Base-by-base conservation (phyloP, 2,797 vertebrate species). In the Hipposideros larvatus region DNA sequence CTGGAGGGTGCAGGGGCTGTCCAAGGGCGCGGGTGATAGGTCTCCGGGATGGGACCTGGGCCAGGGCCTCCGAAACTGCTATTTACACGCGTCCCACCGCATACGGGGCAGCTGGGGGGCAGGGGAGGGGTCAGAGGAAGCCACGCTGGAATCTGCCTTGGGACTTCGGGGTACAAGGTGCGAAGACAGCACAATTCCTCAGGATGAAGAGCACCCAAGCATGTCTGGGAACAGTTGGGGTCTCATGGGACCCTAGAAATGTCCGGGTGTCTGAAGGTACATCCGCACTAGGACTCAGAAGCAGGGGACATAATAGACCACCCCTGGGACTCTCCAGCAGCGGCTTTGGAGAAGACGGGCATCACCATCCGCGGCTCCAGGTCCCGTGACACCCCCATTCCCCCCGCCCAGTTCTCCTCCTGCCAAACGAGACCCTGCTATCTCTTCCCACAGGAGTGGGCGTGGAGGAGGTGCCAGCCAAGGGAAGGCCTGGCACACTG, bases 311-410 rank as follows among this genome's bases (percentile, higher is more conserved):
- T 37, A 18, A 59, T 31, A 15, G 7, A 41, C 9, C 21, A 80
- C 14, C 51, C n/a, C 37, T 19, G 37, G 28, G 19, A 28, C n/a
- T 19, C 46, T 48, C 4, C 2, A 48, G 34, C 21, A 70, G 24
- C 31, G 57, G 28, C 4, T 31, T 46, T 57, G 57, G 43, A n/a
- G 31, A 34, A 70, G 55, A 73, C 26, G 31, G 16, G 2, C 22
- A 37, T 73, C 18, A n/a, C 48, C 48, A 48, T 16, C 18, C n/a
- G 24, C 13, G 2, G 14, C 19, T 22, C 48, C 11, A 66, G n/a
- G 5, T 65, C 55, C 55, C 19, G 1, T 7, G 5, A 1, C 53
- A 21, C 57, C 19, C 5, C 8, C 5, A 34, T 4, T 1, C 53
- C 15, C 53, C 19, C 6, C 55, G 4, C 10, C 22, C 11, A 28